phyloP scores from a whole-genome alignment of 2,797 vertebrate species.

The Sphenodon punctatus region DNA sequence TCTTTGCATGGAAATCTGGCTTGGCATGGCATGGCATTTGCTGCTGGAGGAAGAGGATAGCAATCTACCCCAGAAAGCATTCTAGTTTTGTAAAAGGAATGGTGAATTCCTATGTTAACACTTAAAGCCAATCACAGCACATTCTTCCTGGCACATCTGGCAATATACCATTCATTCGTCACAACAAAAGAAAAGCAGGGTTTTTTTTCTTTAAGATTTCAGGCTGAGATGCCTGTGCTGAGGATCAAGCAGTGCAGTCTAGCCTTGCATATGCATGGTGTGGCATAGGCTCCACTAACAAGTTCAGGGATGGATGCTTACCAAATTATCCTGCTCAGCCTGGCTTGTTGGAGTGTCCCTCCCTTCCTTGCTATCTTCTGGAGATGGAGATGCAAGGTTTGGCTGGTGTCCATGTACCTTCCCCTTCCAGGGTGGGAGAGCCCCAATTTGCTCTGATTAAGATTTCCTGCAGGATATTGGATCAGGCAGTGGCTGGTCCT shows the following conservation, averaged over 20 bases:
- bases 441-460: not conserved
- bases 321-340: not conserved
- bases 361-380: not conserved
- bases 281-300: not conserved
- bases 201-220: not conserved
- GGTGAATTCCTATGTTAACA: not conserved
- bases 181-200: not conserved
- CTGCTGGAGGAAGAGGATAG: not conserved
- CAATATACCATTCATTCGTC: not conserved
- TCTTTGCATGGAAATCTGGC: accelerated
- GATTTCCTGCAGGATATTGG: not conserved
- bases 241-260: not conserved
- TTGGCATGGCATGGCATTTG: not conserved
- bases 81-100: accelerated
- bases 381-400: not conserved
- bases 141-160: accelerated
- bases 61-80: accelerated
- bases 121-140: not conserved
- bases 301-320: not conserved
- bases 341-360: not conserved
- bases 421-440: not conserved
- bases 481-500: not conserved
- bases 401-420: not conserved
- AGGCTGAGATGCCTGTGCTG: not conserved
- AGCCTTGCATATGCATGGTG: not conserved